Evolutionary conservation across 2,797 vertebrate genomes (phyloP), one percentile per base, ranked within the genome.

Genomic region (Fistularia tabacaria): DNA sequence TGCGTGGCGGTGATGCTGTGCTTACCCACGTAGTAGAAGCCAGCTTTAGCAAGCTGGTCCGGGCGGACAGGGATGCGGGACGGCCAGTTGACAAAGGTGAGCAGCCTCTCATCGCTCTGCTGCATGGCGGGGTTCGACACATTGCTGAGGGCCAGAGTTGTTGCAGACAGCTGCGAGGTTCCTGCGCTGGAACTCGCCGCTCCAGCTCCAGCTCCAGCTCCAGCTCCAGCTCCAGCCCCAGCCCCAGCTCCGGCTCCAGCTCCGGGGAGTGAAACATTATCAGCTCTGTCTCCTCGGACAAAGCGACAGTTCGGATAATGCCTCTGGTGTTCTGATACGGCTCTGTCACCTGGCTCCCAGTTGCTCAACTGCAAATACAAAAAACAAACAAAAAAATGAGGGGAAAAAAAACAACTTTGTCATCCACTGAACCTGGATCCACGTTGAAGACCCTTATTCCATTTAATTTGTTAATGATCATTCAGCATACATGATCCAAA

Each of bases 1-100:
- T 41, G 14, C 46, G 40, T n/a, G 38, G 41, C 12, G 6, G 14
- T 11, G 7, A 7, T 47, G 7, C 11, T 10, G 39, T 61, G 59
- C 94, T 76, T 91, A 98, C 97, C 96, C 12, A 98, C 95, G 0
- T 98, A 99, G 87, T 98, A 99, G 90, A 99, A 99, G 1, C 96
- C 97, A 55, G 96, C 95, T 73, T 93, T 94, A 3, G 95, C 92
- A 68, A 99, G 92, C 80, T 95, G 95, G 49, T 97, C 93, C 0
- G 96, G 96, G 12, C 91, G 89, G 56, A 99, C 93, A 0, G 95
- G 94, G 76, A 97, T 96, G 51, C 92, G 92, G 3, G 88, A 72
- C 0, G 97, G 97, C 96, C 97, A 99, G 59, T 91, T 94, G 57
- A 93, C 78, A 42, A 99, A 99, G 0, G 95, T 98, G 62, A 94